Evolutionary conservation across 2,113 vertebrate genomes (phyloP).

Genomic region (Oriolus oriolus): DNA sequence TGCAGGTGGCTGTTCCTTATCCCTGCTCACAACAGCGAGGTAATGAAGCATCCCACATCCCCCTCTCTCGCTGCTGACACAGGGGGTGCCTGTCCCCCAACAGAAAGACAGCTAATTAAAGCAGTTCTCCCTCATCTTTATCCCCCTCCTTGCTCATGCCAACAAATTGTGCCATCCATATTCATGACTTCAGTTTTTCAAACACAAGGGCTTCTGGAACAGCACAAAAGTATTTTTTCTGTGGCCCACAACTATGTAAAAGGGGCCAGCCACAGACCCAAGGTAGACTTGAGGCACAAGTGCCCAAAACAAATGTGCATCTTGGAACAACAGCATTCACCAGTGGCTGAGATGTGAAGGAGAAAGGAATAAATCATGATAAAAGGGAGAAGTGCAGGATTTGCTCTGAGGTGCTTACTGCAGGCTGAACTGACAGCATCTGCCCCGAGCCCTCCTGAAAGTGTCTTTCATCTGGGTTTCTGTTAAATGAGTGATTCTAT

Average conservation of each 20-base stretch:
- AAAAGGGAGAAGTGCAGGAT: background rate
- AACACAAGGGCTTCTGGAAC: background rate
- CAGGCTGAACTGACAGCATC: background rate
- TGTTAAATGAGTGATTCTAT: constrained; percentile 9
- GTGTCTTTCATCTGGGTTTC: constrained; percentile 33
- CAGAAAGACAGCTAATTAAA: background rate
- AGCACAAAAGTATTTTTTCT: background rate
- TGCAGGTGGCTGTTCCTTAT: background rate
- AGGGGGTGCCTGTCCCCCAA: background rate
- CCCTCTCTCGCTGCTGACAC: accelerated
- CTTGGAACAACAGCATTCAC: background rate
- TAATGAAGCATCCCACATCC: background rate
- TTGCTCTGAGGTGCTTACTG: constrained; percentile 19
- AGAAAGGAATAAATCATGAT: background rate
- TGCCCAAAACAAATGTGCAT: background rate
- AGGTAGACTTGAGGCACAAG: background rate
- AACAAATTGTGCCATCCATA: background rate
- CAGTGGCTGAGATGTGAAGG: background rate
- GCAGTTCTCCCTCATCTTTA: background rate
- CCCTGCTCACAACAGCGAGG: background rate
- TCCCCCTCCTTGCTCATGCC: background rate
- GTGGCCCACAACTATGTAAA: background rate
- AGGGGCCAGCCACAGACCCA: background rate
- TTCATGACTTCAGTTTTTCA: background rate
- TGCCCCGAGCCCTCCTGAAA: constrained; percentile 5